These are phyloP conservation scores for Muraenolepis orangiensis DNA, from an alignment of 2,797 vertebrate species.

Conservation along the genomic window DNA sequence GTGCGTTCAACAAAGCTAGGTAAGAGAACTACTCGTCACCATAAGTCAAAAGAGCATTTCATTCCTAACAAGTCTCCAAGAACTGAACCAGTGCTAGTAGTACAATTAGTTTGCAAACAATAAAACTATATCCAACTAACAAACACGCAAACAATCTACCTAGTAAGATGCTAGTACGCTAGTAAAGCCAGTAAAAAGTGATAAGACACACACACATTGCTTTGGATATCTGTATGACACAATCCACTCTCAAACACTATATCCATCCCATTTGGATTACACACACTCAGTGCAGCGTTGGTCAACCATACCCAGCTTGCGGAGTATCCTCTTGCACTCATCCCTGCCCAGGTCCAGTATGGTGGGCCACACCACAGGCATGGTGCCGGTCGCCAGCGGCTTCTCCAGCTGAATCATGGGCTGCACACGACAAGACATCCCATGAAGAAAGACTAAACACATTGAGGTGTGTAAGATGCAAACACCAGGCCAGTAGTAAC, in stretches of 20 bases:
- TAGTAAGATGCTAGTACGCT: no score
- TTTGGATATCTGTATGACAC: background rate
- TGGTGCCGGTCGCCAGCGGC: slow-evolving; percentile 75
- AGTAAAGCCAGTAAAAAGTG: no score
- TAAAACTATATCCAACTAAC: no score
- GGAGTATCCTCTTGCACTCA: slow-evolving; percentile 97
- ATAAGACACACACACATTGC: no score
- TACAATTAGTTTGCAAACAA: no score
- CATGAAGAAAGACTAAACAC: background rate
- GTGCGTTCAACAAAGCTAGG: no score
- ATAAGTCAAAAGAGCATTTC: no score
- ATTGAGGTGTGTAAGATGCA: background rate
- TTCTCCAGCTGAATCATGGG: slow-evolving; percentile 83
- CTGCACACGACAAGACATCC: slow-evolving; percentile 37
- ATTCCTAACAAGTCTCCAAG: no score
- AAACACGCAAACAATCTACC: no score
- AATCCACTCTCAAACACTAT: background rate
- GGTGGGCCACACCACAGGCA: slow-evolving; percentile 99
- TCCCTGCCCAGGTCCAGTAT: slow-evolving; percentile 96
- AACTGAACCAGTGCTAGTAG: no score
- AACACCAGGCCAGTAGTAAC: background rate
- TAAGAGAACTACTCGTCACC: no score
- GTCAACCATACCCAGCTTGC: slow-evolving; percentile 86
- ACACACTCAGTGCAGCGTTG: background rate
- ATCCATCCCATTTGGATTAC: background rate